Percentiles rank a stretch among this genome's conserved stretches.
phyloP scores from a whole-genome alignment of 2,113 vertebrate species.

The Caracal caracal region DNA sequence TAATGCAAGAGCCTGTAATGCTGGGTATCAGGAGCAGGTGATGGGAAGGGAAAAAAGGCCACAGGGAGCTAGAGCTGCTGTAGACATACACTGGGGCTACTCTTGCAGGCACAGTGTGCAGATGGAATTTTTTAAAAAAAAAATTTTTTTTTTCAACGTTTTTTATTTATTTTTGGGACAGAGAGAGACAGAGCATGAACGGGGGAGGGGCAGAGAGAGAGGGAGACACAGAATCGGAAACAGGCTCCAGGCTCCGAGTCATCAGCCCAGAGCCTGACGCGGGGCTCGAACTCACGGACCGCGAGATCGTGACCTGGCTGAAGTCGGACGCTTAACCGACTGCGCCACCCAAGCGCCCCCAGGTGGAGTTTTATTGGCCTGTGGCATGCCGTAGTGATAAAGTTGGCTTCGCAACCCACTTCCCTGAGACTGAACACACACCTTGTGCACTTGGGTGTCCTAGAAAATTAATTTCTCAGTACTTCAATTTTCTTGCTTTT shows the following conservation, averaged over 20 bases:
- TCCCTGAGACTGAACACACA: background rate
- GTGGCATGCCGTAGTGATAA: background rate
- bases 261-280: too few species aligned
- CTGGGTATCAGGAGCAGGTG: background rate
- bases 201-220: too few species aligned
- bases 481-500: background rate
- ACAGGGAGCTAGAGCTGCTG: rapidly evolving
- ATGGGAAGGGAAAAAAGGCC: background rate
- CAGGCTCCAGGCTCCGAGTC: too few species aligned
- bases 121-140: background rate
- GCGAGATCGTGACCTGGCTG: too few species aligned
- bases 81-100: background rate
- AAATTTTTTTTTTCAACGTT: too few species aligned
- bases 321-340: too few species aligned
- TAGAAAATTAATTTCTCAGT: background rate
- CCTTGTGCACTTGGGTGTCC: background rate
- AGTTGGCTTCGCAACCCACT: background rate
- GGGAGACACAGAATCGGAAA: too few species aligned
- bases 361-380: background rate
- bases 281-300: too few species aligned
- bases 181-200: too few species aligned
- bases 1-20: background rate
- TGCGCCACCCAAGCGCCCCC: too few species aligned
- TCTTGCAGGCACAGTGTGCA: background rate
- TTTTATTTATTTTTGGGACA: too few species aligned